Base-by-base conservation (phyloP, 2,797 vertebrate species). In the Sebastes umbrosus region DNA sequence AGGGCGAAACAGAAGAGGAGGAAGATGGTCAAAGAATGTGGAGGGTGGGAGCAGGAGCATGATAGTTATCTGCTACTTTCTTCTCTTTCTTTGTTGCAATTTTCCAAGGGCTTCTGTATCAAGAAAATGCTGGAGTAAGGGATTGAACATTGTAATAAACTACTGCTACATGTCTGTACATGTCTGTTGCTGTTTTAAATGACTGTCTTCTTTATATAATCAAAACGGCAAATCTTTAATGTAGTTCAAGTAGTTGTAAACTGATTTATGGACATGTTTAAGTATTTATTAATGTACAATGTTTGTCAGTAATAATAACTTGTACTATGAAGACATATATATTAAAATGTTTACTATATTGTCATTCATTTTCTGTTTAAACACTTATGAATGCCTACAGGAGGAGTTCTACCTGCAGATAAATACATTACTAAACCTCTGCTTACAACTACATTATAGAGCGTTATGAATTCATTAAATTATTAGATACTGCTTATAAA, bases 1-100 rank as follows among this genome's bases (percentile, higher is more conserved):
- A 63, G 92, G 93, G 84, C 12, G 29, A 63, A 80, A 84, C 8
- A 69, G 31, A 87, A 14, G 31, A 73, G 71, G 78, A 84, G 76
- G 78, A 79, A 66, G 71, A 84, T 59, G 74, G 82, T 92, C 77
- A 94, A 87, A 76, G 75, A 90, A 91, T 84, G 82, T 86, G 9
- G 22, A 9, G 84, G 84, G 89, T 55, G 87, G 84, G 86, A 84
- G 86, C 39, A 58, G 67, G 14, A 75, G 79, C 83, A 84, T 60
- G 86, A 89, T 77, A 54, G 69, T 32, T 18, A 88, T 90, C 84
- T 73, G 63, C n/a, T 74, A 29, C 64, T 64, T 72, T 77, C 50
- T 58, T 24, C 69, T 68, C 29, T 68, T 4, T 36, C 79, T 69
- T 75, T 67, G n/a, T 76, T 50, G 59, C 57, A 24, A 55, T 77